Evolutionary conservation across 2,113 vertebrate species (phyloP), one percentile per base, ranked within the genome.

Genomic region (Anthoscopus minutus): DNA sequence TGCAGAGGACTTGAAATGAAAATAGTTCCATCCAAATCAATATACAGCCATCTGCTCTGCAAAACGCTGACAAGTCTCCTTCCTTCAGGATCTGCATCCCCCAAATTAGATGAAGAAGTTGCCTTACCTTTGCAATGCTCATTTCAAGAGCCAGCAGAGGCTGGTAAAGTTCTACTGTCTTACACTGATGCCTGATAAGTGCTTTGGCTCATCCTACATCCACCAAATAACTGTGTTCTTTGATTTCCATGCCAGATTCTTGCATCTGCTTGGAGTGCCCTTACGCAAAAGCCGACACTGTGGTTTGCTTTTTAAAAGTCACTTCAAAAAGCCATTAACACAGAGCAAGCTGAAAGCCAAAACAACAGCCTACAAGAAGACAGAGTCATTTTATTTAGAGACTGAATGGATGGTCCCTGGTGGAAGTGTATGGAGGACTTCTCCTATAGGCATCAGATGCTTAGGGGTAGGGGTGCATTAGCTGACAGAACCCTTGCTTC

Each of bases 391-490:
- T 48, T 14, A 13, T 91, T 64, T 27, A 50, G 23, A 65, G 12
- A 51, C 15, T 11, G 12, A 88, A 73, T 38, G 31, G 31, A 57
- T 11, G 15, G 27, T 21, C 42, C 54, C 17, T 37, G 7, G 44
- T 21, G 51, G 25, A 37, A 33, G 7, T 18, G 9, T 3, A 9
- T 9, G n/a, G 4, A 4, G 6, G 9, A n/a, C 12, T 53, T 58
- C 6, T 14, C 35, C 37, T 40, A 37, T 0, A 27, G 18, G 7
- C 42, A 53, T 17, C n/a, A 44, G 11, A 31, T 2, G 5, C 35
- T 24, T 0, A 57, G 35, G 9, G 73, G 22, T 6, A 65, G 5
- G 8, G 22, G 5, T 30, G 22, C 50, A n/a, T 33, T 31, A 69
- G 24, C 22, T 44, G 6, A 62, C 31, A 88, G 19, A 85, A 73